Percentiles rank a stretch among this genome's conserved stretches.
Evolutionary conservation across 2,888 invertebrate species (phyloP).

Genomic region (Eremobia ochroleuca): DNA sequence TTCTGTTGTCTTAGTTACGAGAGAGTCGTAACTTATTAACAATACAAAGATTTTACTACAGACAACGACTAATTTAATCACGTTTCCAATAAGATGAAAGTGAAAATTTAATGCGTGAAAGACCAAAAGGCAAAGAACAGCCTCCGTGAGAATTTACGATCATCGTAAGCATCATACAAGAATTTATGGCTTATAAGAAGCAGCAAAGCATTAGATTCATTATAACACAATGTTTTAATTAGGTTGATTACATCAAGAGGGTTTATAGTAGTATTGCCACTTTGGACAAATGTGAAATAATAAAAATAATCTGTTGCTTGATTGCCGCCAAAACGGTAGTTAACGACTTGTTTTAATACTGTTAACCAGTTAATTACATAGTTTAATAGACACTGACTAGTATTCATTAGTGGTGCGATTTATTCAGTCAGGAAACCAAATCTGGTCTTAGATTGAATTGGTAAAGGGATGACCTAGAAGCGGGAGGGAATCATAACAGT

Average conservation of each 20-base stretch:
- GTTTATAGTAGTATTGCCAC: conserved; percentile 39
- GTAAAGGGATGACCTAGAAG: conserved; percentile 64
- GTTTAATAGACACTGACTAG: conserved; percentile 44
- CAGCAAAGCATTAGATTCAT: conserved; percentile 46
- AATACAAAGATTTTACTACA: conserved; percentile 59
- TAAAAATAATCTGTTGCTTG: conserved; percentile 40
- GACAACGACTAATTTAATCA: conserved; percentile 28
- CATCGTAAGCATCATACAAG: conserved; percentile 41
- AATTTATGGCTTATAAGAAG: conserved; percentile 59
- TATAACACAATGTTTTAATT: conserved; percentile 51
- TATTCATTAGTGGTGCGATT: conserved; percentile 52
- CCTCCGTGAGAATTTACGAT: conserved; percentile 52
- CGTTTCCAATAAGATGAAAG: conserved; percentile 63
- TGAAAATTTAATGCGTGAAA: conserved; percentile 53
- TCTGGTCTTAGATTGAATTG: conserved; percentile 19
- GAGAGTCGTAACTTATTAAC: conserved; percentile 71
- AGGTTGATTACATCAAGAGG: conserved; percentile 46
- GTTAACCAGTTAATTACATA: conserved; percentile 58
- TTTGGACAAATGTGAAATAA: conserved; percentile 40
- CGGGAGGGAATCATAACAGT: conserved; percentile 70
- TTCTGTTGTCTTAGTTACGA: conserved; percentile 63
- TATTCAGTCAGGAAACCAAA: conserved; percentile 26
- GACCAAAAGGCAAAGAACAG: conserved; percentile 40
- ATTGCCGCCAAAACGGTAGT: conserved; percentile 51
- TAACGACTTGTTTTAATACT: conserved; percentile 54